Evolutionary conservation across 2,113 vertebrate species (phyloP).

Genomic region (Casuarius casuarius): DNA sequence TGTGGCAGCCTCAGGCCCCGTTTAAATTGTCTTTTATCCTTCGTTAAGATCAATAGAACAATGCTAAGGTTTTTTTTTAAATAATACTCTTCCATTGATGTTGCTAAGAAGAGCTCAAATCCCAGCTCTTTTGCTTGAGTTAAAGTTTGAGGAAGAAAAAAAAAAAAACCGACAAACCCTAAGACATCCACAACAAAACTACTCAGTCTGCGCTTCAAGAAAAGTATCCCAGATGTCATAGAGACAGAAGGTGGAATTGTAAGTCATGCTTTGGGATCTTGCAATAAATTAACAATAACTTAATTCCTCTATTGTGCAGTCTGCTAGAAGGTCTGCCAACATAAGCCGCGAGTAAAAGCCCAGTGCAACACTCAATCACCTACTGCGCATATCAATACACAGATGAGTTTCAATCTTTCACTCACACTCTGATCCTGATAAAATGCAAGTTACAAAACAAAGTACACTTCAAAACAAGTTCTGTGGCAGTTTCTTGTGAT

Average conservation of each 20-base stretch:
- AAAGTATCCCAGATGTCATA: background rate
- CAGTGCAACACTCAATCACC: background rate
- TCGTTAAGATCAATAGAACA: background rate
- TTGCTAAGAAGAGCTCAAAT: background rate
- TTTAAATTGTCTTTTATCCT: conserved; percentile 16
- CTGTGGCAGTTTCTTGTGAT: background rate
- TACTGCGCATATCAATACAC: background rate
- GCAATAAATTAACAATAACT: background rate
- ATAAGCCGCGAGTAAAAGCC: background rate
- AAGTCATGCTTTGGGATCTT: background rate
- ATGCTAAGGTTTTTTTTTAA: too few relatives aligned
- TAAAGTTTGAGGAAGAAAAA: background rate
- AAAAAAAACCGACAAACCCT: background rate
- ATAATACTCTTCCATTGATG: background rate
- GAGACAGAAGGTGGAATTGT: too few relatives aligned
- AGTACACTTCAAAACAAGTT: background rate
- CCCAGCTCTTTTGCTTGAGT: background rate
- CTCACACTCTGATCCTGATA: background rate
- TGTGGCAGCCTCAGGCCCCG: background rate
- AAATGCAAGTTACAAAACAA: background rate
- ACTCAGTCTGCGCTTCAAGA: background rate
- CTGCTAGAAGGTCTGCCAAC: background rate
- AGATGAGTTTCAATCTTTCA: background rate
- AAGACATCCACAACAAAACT: background rate
- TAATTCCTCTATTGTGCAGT: background rate